These are phyloP conservation scores for Zaprionus taronus DNA, from an alignment of 1,140 invertebrate genomes.

Conservation along the genomic window DNA sequence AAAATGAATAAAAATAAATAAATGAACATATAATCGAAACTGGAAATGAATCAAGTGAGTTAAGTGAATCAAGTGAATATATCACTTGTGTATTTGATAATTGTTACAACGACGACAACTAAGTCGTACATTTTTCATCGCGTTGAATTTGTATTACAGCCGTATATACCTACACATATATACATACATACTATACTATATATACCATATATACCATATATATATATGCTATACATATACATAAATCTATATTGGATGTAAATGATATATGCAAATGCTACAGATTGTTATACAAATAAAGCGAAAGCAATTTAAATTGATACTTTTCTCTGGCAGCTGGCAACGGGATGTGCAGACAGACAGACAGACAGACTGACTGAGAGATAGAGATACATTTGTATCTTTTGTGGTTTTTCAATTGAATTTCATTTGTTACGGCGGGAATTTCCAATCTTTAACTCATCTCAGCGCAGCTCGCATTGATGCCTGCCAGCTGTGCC, in stretches of 20 bases:
- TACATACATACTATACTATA: slow-evolving; percentile 24
- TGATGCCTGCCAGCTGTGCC: slow-evolving; percentile 70
- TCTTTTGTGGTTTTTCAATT: slow-evolving; percentile 55
- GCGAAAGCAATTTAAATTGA: slow-evolving; percentile 54
- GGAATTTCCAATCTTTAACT: too few species aligned
- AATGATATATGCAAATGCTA: slow-evolving; percentile 49
- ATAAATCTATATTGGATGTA: slow-evolving; percentile 56
- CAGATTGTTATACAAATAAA: slow-evolving; percentile 76
- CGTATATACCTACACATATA: slow-evolving; percentile 31
- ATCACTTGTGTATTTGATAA: slow-evolving; percentile 35
- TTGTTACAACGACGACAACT: slow-evolving; percentile 40
- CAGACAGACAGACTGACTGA: neutral
- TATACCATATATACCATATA: slow-evolving; percentile 7
- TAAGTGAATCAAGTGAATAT: slow-evolving; percentile 13
- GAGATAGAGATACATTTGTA: slow-evolving; percentile 44
- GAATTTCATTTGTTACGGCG: slow-evolving; percentile 21
- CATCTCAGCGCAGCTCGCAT: neutral
- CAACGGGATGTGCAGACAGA: slow-evolving; percentile 3
- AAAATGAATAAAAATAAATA: neutral
- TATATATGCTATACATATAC: slow-evolving; percentile 48
- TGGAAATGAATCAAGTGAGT: neutral
- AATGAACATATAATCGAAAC: neutral
- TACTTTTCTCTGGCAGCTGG: slow-evolving; percentile 24
- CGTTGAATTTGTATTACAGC: slow-evolving; percentile 74
- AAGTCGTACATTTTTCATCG: slow-evolving; percentile 47